Conservation (phyloP, 1,140 invertebrate species). For the Notospermus geniculatus region DNA sequence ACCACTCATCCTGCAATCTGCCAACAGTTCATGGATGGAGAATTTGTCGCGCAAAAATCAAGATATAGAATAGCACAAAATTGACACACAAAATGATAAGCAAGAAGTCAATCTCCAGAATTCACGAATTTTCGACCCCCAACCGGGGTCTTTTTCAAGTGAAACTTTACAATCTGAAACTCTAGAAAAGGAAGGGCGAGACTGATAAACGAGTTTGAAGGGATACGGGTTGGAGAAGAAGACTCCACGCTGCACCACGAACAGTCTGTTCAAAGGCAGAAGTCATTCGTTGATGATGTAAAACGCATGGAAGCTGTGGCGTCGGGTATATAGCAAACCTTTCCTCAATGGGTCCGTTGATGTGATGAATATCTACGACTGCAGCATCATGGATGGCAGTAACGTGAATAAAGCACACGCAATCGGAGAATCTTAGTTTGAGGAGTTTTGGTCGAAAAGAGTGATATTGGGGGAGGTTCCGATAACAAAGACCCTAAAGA, state of each 20-base stretch:
- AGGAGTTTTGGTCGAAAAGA: not conserved
- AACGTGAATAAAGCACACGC: too few species aligned
- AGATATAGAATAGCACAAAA: too few species aligned
- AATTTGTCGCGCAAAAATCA: conserved; percentile 23
- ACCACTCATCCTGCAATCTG: conserved; percentile 14
- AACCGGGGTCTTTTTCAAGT: too few species aligned
- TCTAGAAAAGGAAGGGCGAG: too few species aligned
- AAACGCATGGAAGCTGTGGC: not conserved
- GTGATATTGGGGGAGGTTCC: not conserved
- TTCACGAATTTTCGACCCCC: too few species aligned
- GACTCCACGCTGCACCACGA: conserved; percentile 19
- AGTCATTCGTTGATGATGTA: conserved; percentile 15
- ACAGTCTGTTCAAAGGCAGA: conserved; percentile 12
- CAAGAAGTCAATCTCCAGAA: too few species aligned
- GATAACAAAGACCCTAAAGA: not conserved
- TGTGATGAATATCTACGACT: conserved; percentile 1
- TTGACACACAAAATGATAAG: too few species aligned
- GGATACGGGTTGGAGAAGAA: conserved; percentile 15
- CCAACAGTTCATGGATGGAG: conserved; percentile 13
- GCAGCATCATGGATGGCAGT: not conserved
- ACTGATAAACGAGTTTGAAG: conserved; percentile 17
- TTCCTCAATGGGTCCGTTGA: conserved; percentile 13
- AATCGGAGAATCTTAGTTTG: too few species aligned
- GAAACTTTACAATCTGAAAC: too few species aligned
- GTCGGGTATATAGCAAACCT: conserved; percentile 15